Conservation (phyloP, 1,140 invertebrate genomes). For the Hypothenemus hampei region DNA sequence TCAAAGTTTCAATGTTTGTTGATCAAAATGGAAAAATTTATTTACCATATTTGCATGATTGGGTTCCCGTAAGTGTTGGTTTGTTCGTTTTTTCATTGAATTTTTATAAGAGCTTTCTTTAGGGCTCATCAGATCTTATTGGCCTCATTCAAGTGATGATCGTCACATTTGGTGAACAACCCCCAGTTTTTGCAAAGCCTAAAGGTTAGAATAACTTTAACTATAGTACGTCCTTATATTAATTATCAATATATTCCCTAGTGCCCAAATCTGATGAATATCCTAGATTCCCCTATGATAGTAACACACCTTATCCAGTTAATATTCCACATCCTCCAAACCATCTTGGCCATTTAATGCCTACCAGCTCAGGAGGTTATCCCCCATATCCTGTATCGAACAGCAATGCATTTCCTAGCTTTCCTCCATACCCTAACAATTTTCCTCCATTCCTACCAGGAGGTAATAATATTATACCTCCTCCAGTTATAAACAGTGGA, state of each 20-base stretch:
- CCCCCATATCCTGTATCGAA: constrained; percentile 24
- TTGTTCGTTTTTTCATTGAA: neutral
- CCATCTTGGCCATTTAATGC: constrained; percentile 31
- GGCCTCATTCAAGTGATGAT: constrained; percentile 89
- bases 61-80: constrained; percentile 81
- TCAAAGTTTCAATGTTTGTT: constrained; percentile 90
- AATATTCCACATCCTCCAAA: constrained; percentile 32
- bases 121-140: constrained; percentile 77
- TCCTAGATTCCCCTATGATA: constrained; percentile 29
- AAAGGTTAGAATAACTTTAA: constrained; percentile 51
- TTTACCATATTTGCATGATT: constrained; percentile 94
- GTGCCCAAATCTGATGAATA: constrained; percentile 56
- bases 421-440: constrained; percentile 40
- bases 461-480: constrained; percentile 36
- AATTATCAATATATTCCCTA: constrained; percentile 1
- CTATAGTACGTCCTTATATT: too few species aligned
- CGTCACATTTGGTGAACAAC: constrained; percentile 88
- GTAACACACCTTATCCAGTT: too few species aligned
- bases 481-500: constrained; percentile 50
- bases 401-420: constrained; percentile 26
- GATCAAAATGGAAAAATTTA: constrained; percentile 96
- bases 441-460: constrained; percentile 37
- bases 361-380: constrained; percentile 33
- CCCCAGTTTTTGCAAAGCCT: constrained; percentile 83
- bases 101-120: constrained; percentile 5